Conservation (phyloP, 1,140 invertebrate genomes). For the fruit fly (Drosophila melanogaster) region Release_6_plus_ISO1_MT NT_033777.3:4257501-4258000, state of each 20-base stretch:
- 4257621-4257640: conserved; percentile 65
- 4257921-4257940: conserved; percentile 83
- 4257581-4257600: too few relatives aligned
- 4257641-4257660: conserved; percentile 58
- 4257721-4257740: conserved; percentile 72
- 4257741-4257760: conserved; percentile 71
- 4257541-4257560: background rate
- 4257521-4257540: conserved; percentile 72
- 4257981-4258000: background rate
- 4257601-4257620: conserved; percentile 69
- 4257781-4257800: conserved; percentile 4
- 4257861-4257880: conserved; percentile 56
- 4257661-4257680: conserved; percentile 61
- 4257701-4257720: conserved; percentile 73
- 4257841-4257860: conserved; percentile 47
- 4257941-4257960: conserved; percentile 59
- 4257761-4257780: conserved; percentile 32
- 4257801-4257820: conserved; percentile 30
- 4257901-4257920: conserved; percentile 75
- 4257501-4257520: conserved; percentile 59
- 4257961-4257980: background rate
- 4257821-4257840: conserved; percentile 58
- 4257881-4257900: conserved; percentile 77
- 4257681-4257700: conserved; percentile 69
- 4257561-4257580: background rate